Evolutionary conservation across 2,113 vertebrate genomes (phyloP), one percentile per base, ranked within the genome.

Genomic region (Cryptomyrus ogoouensis): DNA sequence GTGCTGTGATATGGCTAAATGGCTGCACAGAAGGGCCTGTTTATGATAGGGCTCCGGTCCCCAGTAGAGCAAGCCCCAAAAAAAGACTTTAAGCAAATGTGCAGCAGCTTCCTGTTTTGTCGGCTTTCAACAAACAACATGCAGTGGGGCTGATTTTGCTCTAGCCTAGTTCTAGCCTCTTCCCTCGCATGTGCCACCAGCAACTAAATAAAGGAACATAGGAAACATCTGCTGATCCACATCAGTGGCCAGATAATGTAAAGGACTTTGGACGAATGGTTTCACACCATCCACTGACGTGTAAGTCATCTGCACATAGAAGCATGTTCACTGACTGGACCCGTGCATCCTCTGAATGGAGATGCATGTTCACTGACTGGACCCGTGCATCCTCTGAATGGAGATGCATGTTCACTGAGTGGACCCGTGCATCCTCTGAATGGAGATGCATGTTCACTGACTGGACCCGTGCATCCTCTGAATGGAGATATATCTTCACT

Each of bases 181-280:
- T 27, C 35, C 31, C 89, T 89, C 89, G 89, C 92, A 88, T 90
- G 88, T 88, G 89, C 91, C 90, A 92, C 93, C 89, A 91, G 89
- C 89, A 88, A 92, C 90, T 90, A 91, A 93, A 94, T 91, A 93
- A 93, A 95, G 95, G 5, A 39, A 56, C 47, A 39, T 87, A 87
- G 50, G 94, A 96, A 95, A 96, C 95, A 95, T 96, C 95, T 96
- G 95, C 93, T 92, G 92, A 91, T 92, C 91, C 93, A 92, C 93
- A 74, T 88, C 31, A 39, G 12, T 92, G 80, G 93, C 92, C 95
- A 44, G 87, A n/a, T 46, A 53, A 62, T 62, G 86, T 94, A 92
- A 92, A 88, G 46, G 90, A 94, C 92, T 92, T 92, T 93, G 92
- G 92, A 91, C 0, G 86, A 89, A 91, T 91, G 89, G 66, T 89